Evolutionary conservation across 92 coral and sea anemone species (phyloP).

Genomic region (Montipora capitata): DNA sequence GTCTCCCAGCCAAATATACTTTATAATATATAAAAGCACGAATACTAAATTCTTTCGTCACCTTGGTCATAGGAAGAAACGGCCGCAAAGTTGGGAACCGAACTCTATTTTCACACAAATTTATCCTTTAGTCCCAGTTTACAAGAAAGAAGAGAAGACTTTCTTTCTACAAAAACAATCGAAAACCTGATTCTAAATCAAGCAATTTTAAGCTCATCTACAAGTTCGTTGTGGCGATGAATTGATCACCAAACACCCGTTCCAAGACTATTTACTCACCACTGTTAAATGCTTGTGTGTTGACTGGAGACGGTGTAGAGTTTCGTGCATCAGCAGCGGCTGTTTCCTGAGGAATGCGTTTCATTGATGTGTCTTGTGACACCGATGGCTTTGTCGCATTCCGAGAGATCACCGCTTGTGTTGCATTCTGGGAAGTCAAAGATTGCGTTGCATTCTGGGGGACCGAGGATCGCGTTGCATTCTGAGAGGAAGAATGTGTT

Average conservation of each 20-base stretch:
- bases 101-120: too few species aligned
- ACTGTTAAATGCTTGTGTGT: conserved; percentile 30
- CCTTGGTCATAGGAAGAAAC: too few species aligned
- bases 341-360: conserved; percentile 3
- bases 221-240: too few species aligned
- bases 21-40: too few species aligned
- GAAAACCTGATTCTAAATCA: too few species aligned
- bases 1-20: too few species aligned
- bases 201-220: too few species aligned
- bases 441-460: not conserved
- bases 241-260: not conserved
- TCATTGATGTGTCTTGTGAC: not conserved
- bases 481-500: conserved; percentile 2
- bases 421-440: conserved; percentile 18
- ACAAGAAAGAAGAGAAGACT: too few species aligned
- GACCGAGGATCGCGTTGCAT: not conserved
- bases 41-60: too few species aligned
- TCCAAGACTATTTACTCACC: not conserved
- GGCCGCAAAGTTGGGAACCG: too few species aligned
- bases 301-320: conserved; percentile 21
- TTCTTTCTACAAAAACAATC: too few species aligned
- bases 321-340: conserved; percentile 8
- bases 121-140: too few species aligned
- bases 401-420: conserved; percentile 8
- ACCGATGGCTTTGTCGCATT: conserved; percentile 10